These are phyloP conservation scores for Tribolium freemani DNA, from an alignment of 2,888 invertebrate genomes.

Conservation along the genomic window DNA sequence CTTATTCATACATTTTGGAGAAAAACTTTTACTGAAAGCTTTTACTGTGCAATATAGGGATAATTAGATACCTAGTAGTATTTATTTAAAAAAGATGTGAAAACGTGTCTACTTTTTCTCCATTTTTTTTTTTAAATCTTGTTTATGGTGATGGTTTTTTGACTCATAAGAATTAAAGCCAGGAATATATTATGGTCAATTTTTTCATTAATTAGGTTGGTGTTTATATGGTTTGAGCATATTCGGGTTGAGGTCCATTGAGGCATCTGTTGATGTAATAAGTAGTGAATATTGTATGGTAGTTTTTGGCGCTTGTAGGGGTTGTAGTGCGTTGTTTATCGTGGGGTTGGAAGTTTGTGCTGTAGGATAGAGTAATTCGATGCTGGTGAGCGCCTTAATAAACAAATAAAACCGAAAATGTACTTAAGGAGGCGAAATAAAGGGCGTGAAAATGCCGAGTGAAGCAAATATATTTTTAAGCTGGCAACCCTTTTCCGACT, in stretches of 20 bases:
- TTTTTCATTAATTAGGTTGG: neutral
- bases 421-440: conserved; percentile 42
- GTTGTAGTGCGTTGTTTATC: neutral
- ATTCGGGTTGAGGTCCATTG: neutral
- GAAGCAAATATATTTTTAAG: conserved; percentile 54
- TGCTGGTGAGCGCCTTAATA: conserved; percentile 35
- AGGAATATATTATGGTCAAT: too few species aligned
- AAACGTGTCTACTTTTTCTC: too few species aligned
- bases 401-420: conserved; percentile 47
- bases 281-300: neutral
- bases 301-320: neutral
- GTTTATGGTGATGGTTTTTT: too few species aligned
- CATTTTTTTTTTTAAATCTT: too few species aligned
- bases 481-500: conserved; percentile 57
- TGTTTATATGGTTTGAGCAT: neutral
- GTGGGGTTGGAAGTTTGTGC: neutral
- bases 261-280: neutral
- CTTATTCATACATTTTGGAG: too few species aligned
- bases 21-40: too few species aligned
- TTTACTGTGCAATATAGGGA: too few species aligned
- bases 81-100: too few species aligned
- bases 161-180: too few species aligned
- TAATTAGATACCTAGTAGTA: too few species aligned
- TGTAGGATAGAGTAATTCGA: conserved; percentile 22
- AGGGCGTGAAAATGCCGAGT: conserved; percentile 53